Percentiles rank a stretch among this genome's conserved stretches.
phyloP scores from a whole-genome alignment of 2,888 invertebrate genomes.

The Drosophila neoperkinsi region DNA sequence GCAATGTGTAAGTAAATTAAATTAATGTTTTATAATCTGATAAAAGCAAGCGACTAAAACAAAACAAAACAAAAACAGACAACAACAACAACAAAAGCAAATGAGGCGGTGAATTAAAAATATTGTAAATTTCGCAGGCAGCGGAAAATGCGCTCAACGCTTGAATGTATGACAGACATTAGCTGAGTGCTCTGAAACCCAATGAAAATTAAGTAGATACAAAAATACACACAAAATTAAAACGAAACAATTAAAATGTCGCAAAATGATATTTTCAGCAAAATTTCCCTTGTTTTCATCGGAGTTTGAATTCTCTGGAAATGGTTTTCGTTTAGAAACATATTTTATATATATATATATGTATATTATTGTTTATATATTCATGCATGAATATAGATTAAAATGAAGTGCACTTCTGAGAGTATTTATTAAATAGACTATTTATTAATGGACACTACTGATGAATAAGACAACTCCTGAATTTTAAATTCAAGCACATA shows the following conservation, averaged over 20 bases:
- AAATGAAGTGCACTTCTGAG: background rate
- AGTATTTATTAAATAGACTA: background rate
- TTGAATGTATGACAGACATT: slow-evolving; percentile 7
- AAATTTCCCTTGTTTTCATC: background rate
- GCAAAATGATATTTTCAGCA: background rate
- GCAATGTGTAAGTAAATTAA: slow-evolving; percentile 65
- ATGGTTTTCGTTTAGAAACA: background rate
- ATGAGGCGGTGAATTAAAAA: slow-evolving; percentile 9
- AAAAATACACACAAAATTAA: slow-evolving; percentile 1
- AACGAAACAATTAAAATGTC: background rate
- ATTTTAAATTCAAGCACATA: background rate
- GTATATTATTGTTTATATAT: background rate
- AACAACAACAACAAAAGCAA: slow-evolving; percentile 27
- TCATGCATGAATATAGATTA: background rate
- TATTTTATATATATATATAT: background rate
- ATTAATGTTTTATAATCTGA: slow-evolving; percentile 77
- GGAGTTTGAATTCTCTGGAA: background rate
- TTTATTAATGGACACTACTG: background rate
- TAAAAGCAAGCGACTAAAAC: slow-evolving; percentile 61
- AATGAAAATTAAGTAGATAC: slow-evolving; percentile 6
- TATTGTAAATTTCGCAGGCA: background rate
- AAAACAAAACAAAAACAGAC: slow-evolving; percentile 13
- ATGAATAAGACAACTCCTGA: background rate
- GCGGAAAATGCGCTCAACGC: slow-evolving; percentile 2
- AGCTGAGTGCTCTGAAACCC: slow-evolving; percentile 31